Evolutionary conservation across 2,888 invertebrate species (phyloP).

Genomic region (Craniophora ligustri): DNA sequence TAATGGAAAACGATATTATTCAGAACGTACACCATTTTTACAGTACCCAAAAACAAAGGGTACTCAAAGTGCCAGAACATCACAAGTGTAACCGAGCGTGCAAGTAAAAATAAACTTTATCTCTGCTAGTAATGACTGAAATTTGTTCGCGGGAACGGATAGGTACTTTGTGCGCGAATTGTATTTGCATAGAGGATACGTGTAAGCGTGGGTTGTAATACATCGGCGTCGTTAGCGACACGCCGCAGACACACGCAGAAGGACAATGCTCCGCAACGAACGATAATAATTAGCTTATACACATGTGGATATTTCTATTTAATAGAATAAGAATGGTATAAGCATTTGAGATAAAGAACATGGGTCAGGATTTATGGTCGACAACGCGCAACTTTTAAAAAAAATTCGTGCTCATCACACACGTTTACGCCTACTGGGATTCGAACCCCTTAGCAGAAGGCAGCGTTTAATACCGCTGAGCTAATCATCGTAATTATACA

Average conservation of each 20-base stretch:
- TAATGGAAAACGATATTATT: slow-evolving; percentile 32
- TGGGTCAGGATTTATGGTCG: no score
- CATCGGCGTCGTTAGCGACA: slow-evolving; percentile 14
- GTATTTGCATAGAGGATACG: slow-evolving; percentile 33
- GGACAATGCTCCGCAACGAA: not conserved
- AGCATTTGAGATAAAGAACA: no score
- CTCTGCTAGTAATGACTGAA: slow-evolving; percentile 23
- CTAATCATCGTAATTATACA: no score
- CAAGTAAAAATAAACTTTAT: slow-evolving; percentile 41
- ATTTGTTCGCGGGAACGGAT: slow-evolving; percentile 24
- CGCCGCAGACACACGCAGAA: not conserved
- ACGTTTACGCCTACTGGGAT: no score
- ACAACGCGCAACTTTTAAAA: no score
- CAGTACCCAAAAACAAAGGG: slow-evolving; percentile 25
- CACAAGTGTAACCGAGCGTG: slow-evolving; percentile 15
- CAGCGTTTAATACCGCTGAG: no score
- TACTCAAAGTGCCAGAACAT: slow-evolving; percentile 13
- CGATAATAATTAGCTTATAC: not conserved
- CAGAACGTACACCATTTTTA: slow-evolving; percentile 10
- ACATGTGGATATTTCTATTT: not conserved
- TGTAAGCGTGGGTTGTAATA: slow-evolving; percentile 18
- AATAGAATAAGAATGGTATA: no score
- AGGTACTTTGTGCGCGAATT: slow-evolving; percentile 5
- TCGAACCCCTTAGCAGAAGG: not conserved
- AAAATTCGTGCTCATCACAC: no score